These are phyloP conservation scores for Frankliniella intonsa DNA, from an alignment of 2,888 invertebrate species.

Conservation along the genomic window DNA sequence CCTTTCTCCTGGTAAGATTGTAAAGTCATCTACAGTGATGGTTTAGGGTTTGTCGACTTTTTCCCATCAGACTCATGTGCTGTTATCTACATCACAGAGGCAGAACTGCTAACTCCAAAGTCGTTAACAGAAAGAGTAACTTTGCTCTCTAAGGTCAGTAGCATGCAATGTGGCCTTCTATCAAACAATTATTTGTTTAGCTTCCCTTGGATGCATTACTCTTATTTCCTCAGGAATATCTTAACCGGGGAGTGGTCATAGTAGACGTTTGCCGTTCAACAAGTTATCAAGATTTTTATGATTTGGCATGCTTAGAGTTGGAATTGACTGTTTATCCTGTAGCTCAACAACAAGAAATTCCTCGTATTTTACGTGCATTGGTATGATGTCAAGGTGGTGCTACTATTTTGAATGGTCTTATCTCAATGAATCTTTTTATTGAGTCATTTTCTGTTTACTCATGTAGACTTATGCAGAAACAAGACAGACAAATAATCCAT, in stretches of 20 bases:
- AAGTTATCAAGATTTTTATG: neutral
- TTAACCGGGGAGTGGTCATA: neutral
- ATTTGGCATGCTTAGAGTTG: neutral
- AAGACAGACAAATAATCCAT: neutral
- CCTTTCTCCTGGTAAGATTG: neutral
- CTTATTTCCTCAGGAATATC: neutral
- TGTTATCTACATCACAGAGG: conserved; percentile 4
- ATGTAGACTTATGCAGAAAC: neutral
- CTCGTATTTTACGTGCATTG: neutral
- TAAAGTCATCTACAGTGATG: neutral
- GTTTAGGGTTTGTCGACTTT: neutral
- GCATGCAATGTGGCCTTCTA: no score
- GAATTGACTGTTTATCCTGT: neutral
- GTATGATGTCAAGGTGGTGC: neutral
- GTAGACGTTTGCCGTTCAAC: neutral
- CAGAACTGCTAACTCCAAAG: neutral
- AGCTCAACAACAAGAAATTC: neutral
- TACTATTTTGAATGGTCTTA: no score
- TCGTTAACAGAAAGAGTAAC: neutral
- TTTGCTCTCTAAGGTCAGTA: neutral
- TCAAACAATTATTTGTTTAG: neutral
- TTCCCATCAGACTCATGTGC: neutral
- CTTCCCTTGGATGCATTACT: neutral
- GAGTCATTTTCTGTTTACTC: no score
- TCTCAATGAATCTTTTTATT: no score